phyloP scores from a whole-genome alignment of 2,797 vertebrate species.

The Enteromius viviparus region DNA sequence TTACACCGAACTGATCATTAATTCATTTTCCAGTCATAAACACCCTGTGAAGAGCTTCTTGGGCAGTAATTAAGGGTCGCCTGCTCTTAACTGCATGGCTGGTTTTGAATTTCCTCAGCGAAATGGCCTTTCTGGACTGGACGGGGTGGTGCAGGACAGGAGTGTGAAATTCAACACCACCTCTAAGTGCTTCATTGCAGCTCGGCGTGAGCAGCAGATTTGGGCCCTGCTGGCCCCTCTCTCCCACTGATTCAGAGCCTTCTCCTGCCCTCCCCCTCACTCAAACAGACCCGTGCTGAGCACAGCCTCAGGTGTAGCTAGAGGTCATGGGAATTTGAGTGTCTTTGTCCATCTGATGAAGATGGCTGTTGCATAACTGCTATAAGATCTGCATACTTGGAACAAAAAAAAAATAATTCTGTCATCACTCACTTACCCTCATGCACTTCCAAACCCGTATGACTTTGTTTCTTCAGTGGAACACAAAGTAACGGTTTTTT shows the following conservation, averaged over 20 bases:
- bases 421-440: background rate
- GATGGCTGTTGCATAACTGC: background rate
- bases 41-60: conserved; percentile 61
- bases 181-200: conserved; percentile 33
- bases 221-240: conserved; percentile 31
- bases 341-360: background rate
- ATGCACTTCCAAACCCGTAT: background rate
- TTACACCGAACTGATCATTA: conserved; percentile 53
- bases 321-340: background rate
- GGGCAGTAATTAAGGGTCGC: conserved; percentile 64
- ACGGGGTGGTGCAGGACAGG: conserved; percentile 48
- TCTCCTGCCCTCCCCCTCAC: conserved; percentile 1
- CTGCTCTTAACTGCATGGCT: conserved; percentile 51
- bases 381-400: background rate
- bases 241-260: conserved; percentile 33
- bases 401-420: background rate
- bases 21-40: conserved; percentile 63
- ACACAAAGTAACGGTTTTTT: background rate
- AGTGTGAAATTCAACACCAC: conserved; percentile 63
- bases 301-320: background rate
- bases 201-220: conserved; percentile 8
- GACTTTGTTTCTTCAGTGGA: background rate
- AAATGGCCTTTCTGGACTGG: conserved; percentile 60
- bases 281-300: background rate
- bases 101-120: conserved; percentile 63